Percentiles rank a stretch among this genome's conserved stretches.
Conservation (phyloP, 2,797 vertebrate genomes). For the Hozukius guyotensis region DNA sequence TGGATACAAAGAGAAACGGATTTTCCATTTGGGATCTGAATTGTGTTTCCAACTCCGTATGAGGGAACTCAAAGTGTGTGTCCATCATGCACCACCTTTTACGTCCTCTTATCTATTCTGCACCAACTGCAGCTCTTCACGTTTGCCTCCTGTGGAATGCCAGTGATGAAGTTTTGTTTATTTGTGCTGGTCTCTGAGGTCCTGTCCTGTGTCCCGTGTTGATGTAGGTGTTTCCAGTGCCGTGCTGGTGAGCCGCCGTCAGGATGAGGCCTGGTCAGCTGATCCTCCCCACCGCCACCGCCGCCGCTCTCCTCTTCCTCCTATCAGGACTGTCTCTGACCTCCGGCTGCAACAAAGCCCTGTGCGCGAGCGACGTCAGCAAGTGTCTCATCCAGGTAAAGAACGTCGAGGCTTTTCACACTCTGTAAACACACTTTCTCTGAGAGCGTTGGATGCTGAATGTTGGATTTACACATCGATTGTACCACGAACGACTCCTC, state of each 20-base stretch:
- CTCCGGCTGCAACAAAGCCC: conserved; percentile 93
- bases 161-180: conserved; percentile 28
- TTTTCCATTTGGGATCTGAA: neutral
- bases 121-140: neutral
- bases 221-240: conserved; percentile 72
- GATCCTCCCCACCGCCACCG: conserved; percentile 66
- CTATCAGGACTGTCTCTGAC: conserved; percentile 84
- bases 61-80: neutral
- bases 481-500: no score
- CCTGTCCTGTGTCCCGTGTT: conserved; percentile 18
- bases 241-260: conserved; percentile 70
- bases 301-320: conserved; percentile 82
- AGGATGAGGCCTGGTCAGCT: conserved; percentile 88
- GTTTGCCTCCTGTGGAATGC: conserved; percentile 13
- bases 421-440: neutral
- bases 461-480: neutral
- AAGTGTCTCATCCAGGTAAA: conserved; percentile 97
- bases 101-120: neutral
- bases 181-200: conserved; percentile 23
- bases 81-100: neutral
- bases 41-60: neutral
- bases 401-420: rapidly evolving
- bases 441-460: neutral
- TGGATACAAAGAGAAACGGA: neutral
- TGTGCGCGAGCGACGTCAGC: conserved; percentile 98